phyloP scores from a whole-genome alignment of 2,888 invertebrate species.

The Phasia obesa region DNA sequence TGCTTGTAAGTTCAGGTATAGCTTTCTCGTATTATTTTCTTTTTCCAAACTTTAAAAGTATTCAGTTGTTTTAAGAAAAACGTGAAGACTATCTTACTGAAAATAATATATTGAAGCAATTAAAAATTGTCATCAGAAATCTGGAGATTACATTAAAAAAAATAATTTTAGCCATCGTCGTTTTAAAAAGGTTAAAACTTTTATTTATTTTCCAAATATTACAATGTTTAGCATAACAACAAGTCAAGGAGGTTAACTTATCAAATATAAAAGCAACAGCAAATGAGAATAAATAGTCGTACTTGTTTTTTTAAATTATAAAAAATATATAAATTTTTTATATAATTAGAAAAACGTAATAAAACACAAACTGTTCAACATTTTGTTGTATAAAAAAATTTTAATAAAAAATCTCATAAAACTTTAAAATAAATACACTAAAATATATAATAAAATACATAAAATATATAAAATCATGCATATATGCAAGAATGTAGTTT shows the following conservation, averaged over 20 bases:
- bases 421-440: background rate
- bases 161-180: too few relatives aligned
- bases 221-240: slow-evolving; percentile 43
- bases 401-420: slow-evolving; percentile 2
- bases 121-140: too few relatives aligned
- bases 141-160: too few relatives aligned
- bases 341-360: slow-evolving; percentile 4
- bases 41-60: too few relatives aligned
- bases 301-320: slow-evolving; percentile 46
- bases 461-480: slow-evolving; percentile 24
- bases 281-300: slow-evolving; percentile 11
- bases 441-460: background rate
- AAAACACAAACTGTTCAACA: background rate
- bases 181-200: slow-evolving; percentile 2
- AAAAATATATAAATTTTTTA: slow-evolving; percentile 9
- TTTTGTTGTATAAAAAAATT: slow-evolving; percentile 14
- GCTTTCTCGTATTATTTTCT: too few relatives aligned
- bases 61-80: too few relatives aligned
- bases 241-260: slow-evolving; percentile 70
- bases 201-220: slow-evolving; percentile 27
- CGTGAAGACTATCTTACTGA: too few relatives aligned
- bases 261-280: slow-evolving; percentile 55
- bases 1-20: too few relatives aligned
- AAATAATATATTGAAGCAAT: too few relatives aligned
- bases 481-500: slow-evolving; percentile 61